Evolutionary conservation across 2,888 invertebrate genomes (phyloP).

Genomic region (Hydroisotoma schaefferi): DNA sequence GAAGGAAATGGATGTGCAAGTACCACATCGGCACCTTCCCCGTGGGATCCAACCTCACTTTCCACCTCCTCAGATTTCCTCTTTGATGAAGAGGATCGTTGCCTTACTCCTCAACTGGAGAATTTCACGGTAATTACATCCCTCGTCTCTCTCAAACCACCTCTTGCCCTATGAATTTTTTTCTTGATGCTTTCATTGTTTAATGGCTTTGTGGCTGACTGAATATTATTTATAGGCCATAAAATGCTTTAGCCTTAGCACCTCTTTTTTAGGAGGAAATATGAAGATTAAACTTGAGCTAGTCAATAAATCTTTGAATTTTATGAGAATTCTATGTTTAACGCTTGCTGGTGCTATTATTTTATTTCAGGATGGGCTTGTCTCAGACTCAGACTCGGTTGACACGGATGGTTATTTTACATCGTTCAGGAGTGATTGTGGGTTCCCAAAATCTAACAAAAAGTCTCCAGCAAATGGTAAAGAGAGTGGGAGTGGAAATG

Average conservation of each 20-base stretch:
- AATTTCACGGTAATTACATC: constrained; percentile 43
- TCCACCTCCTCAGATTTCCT: constrained; percentile 47
- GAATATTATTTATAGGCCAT: too few relatives aligned
- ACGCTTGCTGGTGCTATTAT: too few relatives aligned
- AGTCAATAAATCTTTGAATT: not conserved
- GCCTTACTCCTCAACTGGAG: constrained; percentile 48
- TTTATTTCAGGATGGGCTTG: constrained; percentile 47
- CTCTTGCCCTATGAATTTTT: too few relatives aligned
- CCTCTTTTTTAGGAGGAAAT: too few relatives aligned
- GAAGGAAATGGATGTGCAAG: constrained; percentile 32
- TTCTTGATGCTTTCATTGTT: too few relatives aligned
- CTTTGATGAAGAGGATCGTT: constrained; percentile 48
- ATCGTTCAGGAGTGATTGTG: constrained; percentile 94
- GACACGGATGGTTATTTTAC: constrained; percentile 98
- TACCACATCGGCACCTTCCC: constrained; percentile 45
- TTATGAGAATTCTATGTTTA: not conserved
- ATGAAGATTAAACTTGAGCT: too few relatives aligned
- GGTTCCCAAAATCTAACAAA: constrained; percentile 57
- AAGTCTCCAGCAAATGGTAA: constrained; percentile 75
- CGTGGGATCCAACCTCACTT: constrained; percentile 45
- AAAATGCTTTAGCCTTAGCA: too few relatives aligned
- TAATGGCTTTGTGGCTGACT: too few relatives aligned
- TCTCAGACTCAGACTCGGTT: constrained; percentile 48
- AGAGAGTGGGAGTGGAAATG: constrained; percentile 13
- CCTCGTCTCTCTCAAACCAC: too few relatives aligned